Base-by-base conservation (phyloP, 30 jellyfish, hydroid and myxozoan genomes). In the Chrysaora quinquecirrha region DNA sequence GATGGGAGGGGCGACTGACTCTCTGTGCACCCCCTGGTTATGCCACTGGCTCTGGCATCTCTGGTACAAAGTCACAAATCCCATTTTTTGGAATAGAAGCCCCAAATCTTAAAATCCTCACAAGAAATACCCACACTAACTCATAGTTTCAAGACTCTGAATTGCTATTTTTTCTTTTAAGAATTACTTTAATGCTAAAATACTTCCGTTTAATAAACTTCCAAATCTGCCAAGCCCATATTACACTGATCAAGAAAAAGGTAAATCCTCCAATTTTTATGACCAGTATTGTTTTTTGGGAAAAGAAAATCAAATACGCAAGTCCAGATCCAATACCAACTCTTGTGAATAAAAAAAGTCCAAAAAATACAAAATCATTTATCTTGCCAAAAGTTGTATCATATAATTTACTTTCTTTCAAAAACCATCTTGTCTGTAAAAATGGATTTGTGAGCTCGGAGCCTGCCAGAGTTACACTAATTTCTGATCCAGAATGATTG, bases 401-500 rank as follows among this genome's bases (percentile, higher is more conserved):
- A 60, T 93, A 87, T 25, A 29, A 72, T 74, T 71, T 73, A 16
- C 66, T 14, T 70, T 87, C 96, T 30, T 75, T 81, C 27, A 93
- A 64, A 69, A 93, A 93, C 98, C 98, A 93, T 14, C 98, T 79
- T 0, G 78, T 68, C 48, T 93, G 98, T 24, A 93, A 71, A 64
- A 93, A 93, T 21, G 98, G 96, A 48, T 93, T 93, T 11, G 98
- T 80, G 27, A 93, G 71, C 67, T 93, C 98, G 34, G 98, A 82
- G 27, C 98, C 98, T 97, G 97, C 86, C 4, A 92, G 86, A 1
- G 98, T 93, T 21, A 70, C 56, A 10, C 84, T 25, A 31, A 93
- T 92, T 61, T 93, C 98, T 10, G 98, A 79, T 28, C 93, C 98
- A 52, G 98, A 93, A 38, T 67, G 79, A 24, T 75, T 64, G 85